Percentiles rank a stretch among this genome's conserved stretches.
Conservation (phyloP, 2,888 invertebrate genomes). For the Tenthredo scrophulariae region DNA sequence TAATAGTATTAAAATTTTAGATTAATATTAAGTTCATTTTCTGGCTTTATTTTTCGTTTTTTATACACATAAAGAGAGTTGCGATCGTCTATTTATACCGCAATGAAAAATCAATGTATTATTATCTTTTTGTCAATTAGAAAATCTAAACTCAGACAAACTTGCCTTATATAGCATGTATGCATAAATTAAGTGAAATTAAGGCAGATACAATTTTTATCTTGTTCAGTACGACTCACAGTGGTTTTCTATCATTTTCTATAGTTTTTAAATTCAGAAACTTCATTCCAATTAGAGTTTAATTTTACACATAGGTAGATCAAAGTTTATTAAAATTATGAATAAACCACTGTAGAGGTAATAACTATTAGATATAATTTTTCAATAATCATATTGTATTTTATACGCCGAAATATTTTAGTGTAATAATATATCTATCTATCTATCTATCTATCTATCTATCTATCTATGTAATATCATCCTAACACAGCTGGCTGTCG, state of each 20-base stretch:
- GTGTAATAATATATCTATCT: conserved; percentile 49
- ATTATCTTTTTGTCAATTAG: not conserved
- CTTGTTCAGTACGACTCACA: not conserved
- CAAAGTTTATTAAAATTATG: not conserved
- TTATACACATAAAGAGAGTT: not conserved
- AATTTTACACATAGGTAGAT: not conserved
- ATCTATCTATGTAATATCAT: conserved; percentile 18
- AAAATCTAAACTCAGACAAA: not conserved
- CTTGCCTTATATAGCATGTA: not conserved
- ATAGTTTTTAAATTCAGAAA: not conserved
- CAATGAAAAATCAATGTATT: not conserved
- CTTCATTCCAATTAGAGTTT: conserved; percentile 24
- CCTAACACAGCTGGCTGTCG: conserved; percentile 61
- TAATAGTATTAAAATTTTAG: conserved; percentile 9
- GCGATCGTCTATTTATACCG: not conserved
- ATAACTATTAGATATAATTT: not conserved
- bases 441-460: conserved; percentile 25
- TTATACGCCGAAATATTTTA: conserved; percentile 22
- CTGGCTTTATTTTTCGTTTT: not conserved
- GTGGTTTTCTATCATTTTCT: not conserved
- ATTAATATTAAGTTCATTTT: not conserved
- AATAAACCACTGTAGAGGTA: not conserved
- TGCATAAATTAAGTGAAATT: not conserved
- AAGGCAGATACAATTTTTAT: not conserved
- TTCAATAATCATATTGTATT: not conserved